Conservation (phyloP, 37 sponge, comb jelly and placozoan species). For the Aplysina aerophoba region DNA sequence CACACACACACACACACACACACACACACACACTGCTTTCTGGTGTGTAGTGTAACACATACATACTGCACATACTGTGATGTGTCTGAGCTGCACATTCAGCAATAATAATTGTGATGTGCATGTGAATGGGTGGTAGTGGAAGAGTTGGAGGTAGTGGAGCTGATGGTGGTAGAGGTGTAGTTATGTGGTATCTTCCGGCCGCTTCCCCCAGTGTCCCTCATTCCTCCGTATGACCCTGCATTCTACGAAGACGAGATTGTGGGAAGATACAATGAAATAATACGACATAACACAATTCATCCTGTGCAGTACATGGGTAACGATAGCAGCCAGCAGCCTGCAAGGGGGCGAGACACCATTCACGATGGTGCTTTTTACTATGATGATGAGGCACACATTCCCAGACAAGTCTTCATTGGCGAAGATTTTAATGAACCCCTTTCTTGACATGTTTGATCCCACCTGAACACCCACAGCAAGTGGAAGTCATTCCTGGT, state of each 20-base stretch:
- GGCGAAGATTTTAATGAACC: neutral
- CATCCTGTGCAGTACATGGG: too few relatives aligned
- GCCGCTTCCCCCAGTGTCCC: neutral
- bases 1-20: too few relatives aligned
- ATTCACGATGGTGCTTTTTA: neutral
- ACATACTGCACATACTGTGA: too few relatives aligned
- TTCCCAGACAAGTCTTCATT: conserved; percentile 21
- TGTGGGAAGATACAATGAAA: neutral
- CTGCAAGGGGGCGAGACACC: neutral
- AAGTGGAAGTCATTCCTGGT: too few relatives aligned
- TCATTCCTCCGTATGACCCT: conserved; percentile 32
- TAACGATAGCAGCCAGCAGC: neutral
- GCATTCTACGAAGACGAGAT: conserved; percentile 2
- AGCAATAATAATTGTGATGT: too few relatives aligned
- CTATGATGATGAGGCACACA: conserved; percentile 2
- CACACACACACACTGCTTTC: too few relatives aligned
- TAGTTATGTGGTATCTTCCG: neutral
- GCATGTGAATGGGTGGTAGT: too few relatives aligned
- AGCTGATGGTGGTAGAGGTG: too few relatives aligned
- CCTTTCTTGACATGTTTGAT: neutral
- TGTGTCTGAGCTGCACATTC: too few relatives aligned
- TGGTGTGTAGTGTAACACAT: too few relatives aligned
- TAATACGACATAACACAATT: neutral
- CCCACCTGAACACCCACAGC: too few relatives aligned
- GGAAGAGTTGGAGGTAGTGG: too few relatives aligned